A percentile compares a stretch with the other conserved stretches of the same genome.
Conservation (phyloP, 2,888 invertebrate species). For the Diarsia mendica region DNA sequence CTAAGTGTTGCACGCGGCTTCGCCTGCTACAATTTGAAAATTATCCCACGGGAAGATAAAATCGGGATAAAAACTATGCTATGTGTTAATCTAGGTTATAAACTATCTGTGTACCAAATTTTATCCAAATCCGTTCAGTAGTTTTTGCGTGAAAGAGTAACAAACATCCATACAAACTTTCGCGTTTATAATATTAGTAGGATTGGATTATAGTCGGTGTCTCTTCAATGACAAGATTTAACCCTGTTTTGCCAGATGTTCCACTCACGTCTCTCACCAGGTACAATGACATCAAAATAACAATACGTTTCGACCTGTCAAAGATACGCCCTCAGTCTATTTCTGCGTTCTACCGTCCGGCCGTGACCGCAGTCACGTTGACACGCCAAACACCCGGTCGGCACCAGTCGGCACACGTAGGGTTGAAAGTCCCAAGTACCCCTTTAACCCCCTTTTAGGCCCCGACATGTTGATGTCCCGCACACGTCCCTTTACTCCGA, state of each 20-base stretch:
- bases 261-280: slow-evolving; percentile 35
- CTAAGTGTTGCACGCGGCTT: no score
- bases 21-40: no score
- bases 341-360: slow-evolving; percentile 53
- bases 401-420: slow-evolving; percentile 34
- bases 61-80: no score
- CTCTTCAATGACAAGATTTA: no score
- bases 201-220: background rate
- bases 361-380: slow-evolving; percentile 62
- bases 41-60: no score
- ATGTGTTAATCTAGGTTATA: no score
- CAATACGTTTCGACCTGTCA: slow-evolving; percentile 57
- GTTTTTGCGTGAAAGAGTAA: no score
- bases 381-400: slow-evolving; percentile 53
- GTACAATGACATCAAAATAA: slow-evolving; percentile 51
- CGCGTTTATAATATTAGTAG: no score
- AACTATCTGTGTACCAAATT: no score
- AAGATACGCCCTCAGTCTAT: slow-evolving; percentile 66
- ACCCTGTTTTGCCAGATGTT: slow-evolving; percentile 54
- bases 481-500: slow-evolving; percentile 10
- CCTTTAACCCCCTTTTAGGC: slow-evolving; percentile 4
- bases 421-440: slow-evolving; percentile 51
- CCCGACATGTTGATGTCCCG: slow-evolving; percentile 17
- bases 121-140: no score
- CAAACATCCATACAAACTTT: no score